These are phyloP conservation scores for Raillietiella orientalis DNA, from an alignment of 2,888 invertebrate genomes.

Conservation along the genomic window DNA sequence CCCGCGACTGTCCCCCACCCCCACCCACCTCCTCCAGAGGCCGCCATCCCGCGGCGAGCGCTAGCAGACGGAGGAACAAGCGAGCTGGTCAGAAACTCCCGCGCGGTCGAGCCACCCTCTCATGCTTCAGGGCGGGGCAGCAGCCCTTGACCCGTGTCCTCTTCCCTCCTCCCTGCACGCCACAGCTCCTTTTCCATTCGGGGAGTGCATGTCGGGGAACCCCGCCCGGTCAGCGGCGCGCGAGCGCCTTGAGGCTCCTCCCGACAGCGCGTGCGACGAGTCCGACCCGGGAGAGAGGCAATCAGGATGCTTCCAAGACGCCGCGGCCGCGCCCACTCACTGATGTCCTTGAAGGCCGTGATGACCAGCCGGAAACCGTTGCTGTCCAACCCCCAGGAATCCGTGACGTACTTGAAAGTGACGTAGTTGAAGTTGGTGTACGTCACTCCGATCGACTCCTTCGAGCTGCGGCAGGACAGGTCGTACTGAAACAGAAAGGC, in stretches of 20 bases:
- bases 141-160: too few species aligned
- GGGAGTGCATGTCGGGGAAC: too few species aligned
- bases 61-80: too few species aligned
- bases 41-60: too few species aligned
- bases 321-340: slow-evolving; percentile 5
- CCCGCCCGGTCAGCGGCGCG: too few species aligned
- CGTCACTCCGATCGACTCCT: slow-evolving; percentile 53
- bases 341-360: slow-evolving; percentile 51
- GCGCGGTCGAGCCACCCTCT: too few species aligned
- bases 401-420: slow-evolving; percentile 69
- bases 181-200: too few species aligned
- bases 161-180: too few species aligned
- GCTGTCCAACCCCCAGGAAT: slow-evolving; percentile 64
- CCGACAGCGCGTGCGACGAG: background rate
- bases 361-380: slow-evolving; percentile 77
- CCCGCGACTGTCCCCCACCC: too few species aligned
- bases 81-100: too few species aligned
- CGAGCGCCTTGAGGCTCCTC: background rate
- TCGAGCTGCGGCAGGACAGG: slow-evolving; percentile 64
- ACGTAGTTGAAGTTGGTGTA: slow-evolving; percentile 77
- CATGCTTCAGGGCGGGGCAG: too few species aligned
- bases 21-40: too few species aligned
- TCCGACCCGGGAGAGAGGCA: background rate
- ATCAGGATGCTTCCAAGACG: background rate
- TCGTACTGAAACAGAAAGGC: slow-evolving; percentile 33